Base-by-base conservation (phyloP, 2,888 invertebrate genomes). In the Eutolmus rufibarbis region DNA sequence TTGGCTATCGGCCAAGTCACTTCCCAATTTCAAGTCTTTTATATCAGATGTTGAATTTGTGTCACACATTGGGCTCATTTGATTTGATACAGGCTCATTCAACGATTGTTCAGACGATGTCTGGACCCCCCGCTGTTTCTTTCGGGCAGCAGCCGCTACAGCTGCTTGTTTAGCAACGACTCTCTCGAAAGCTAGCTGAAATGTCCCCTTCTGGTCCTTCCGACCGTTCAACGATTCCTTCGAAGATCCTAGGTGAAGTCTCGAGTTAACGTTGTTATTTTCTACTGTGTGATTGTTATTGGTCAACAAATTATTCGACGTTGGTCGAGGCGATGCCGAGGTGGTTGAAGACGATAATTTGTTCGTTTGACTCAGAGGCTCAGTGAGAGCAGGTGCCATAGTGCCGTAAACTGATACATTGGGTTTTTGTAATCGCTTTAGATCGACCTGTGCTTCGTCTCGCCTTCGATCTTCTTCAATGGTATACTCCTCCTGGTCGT, bases 351-450 rank as follows among this genome's bases (percentile, higher is more conserved):
- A 93, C 87, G 93, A 92, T 76, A 92, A 88, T 89, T 92, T 92
- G 89, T 92, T 92, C 87, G 91, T 91, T 88, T 91, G 91, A 92
- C 93, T 94, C 90, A 93, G 92, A 90, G 94, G 95, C 94, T 97
- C 96, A 92, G 97, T 96, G 93, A 97, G 95, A 94, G 97, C 97
- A 94, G 97, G 97, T 95, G 97, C 97, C 97, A 98, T 97, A 95
- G 88, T 91, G 90, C 89, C 88, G 76, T 81, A 51, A 86, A 88
- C 89, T 89, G 90, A 89, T 90, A 90, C 90, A 90, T 90, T 88
- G 89, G 89, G 57, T 19, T 51, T n/a, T 77, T 51, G 5, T 86
- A 86, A 31, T 76, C n/a, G 16, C 19, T 19, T 77, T 56, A n/a
- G 12, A n/a, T 86, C 34, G 31, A 12, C 5, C 14, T 19, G 19